A percentile compares a stretch with the other conserved stretches of the same genome.
Conservation (phyloP, 2,113 vertebrate genomes). For the Bombycilla garrulus region DNA sequence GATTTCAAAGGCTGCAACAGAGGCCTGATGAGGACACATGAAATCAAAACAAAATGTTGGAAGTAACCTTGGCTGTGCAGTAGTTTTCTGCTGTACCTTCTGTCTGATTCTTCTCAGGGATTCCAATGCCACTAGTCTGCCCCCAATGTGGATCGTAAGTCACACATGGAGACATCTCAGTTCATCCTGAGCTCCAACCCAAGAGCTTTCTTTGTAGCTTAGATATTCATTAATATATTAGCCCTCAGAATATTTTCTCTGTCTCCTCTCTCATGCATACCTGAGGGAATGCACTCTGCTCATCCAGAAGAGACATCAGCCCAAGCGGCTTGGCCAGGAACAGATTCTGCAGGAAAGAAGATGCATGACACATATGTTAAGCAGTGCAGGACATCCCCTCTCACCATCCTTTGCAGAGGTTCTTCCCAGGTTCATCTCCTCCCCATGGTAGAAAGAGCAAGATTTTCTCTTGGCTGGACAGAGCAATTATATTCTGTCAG, state of each 20-base stretch:
- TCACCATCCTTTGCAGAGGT: not conserved
- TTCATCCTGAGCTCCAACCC: not conserved
- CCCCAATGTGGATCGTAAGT: not conserved
- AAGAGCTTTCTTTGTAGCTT: not conserved
- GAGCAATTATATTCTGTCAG: not conserved
- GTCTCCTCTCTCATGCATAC: not conserved
- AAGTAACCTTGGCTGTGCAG: not conserved
- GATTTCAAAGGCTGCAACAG: not conserved
- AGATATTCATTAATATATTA: not conserved
- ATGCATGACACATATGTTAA: not conserved
- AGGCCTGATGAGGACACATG: not conserved
- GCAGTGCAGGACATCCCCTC: not conserved
- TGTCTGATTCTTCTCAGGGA: not conserved
- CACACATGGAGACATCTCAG: not conserved
- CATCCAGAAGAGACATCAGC: conserved; percentile 77
- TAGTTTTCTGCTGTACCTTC: not conserved
- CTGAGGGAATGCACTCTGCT: conserved; percentile 80
- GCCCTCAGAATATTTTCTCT: not conserved
- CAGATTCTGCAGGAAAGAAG: conserved; percentile 66
- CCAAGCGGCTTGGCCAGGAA: conserved; percentile 76
- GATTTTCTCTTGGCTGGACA: not conserved
- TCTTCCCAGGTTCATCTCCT: not conserved
- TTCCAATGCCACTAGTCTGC: not conserved
- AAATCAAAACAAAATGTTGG: not conserved
- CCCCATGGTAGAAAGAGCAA: not conserved